Base-by-base conservation (phyloP, 2,797 vertebrate species). In the Lindbergichthys nudifrons region DNA sequence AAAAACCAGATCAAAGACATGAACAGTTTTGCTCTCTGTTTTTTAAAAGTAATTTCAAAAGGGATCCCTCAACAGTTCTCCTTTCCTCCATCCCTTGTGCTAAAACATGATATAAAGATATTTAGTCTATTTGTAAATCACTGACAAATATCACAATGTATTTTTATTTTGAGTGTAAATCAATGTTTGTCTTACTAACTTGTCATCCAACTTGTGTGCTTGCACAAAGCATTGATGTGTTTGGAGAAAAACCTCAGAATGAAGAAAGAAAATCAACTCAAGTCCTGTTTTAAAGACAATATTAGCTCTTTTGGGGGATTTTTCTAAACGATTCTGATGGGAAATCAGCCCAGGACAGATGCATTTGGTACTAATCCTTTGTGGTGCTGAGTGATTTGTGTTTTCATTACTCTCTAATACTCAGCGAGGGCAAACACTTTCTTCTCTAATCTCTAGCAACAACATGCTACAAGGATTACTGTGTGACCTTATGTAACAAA, bases 401-500 rank as follows among this genome's bases (percentile, higher is more conserved):
- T 52, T 80, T 81, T 78, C 65, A 36, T 36, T 6, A 60, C 65
- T 63, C 46, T 62, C 23, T 78, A 74, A 79, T 70, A 62, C 71
- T 75, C 47, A 57, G 48, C 2, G 53, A 87, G 87, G 48, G 61
- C 71, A 84, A 85, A 89, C 75, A 65, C 54, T 69, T 83, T 73
- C 53, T 75, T 75, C 51, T 73, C 46, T 89, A 87, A 90, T 90
- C 85, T 86, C 69, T 19, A 48, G 81, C 18, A 81, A 79, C 67
- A 73, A 87, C 88, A 87, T 79, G 79, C 83, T 70, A 47, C 70
- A 56, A 26, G 67, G 83, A 86, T 89, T 85, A 89, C 19, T 51
- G 52, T 47, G 15, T 57, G 64, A 79, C 77, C 42, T 86, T 78
- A 77, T 72, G 65, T 77, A 82, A 78, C 64, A 65, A 42, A 76